Evolutionary conservation across 1,140 invertebrate species (phyloP), one percentile per base, ranked within the genome.

Genomic region (Scaptodrosophila lebanonensis): DNA sequence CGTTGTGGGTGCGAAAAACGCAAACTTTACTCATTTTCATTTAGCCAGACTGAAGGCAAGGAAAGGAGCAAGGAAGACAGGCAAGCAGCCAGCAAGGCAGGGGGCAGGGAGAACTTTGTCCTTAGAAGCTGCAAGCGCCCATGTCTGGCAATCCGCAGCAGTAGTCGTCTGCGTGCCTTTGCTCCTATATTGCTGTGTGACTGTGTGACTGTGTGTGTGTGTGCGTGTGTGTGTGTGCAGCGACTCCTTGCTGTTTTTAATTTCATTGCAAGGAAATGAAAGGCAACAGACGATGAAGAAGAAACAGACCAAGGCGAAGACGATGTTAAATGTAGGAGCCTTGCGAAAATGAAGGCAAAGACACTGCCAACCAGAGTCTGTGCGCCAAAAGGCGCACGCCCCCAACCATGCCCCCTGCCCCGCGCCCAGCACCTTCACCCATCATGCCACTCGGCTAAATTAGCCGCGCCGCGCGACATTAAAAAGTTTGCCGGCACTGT

Each of bases 161-260:
- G 18, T 35, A 25, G n/a, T n/a, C n/a, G n/a, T n/a, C n/a, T n/a
- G n/a, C n/a, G 36, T 62, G 59, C 57, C 52, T 48, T 56, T 62
- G 50, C 40, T 12, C 27, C 20, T 29, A 47, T 30, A n/a, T 38
- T 13, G 11, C 20, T 13, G 18, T 51, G 7, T 33, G 5, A 11
- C 3, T 48, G 5, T 35, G 3, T 12, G 0, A 42, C 12, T 60
- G 12, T 36, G 4, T 49, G 12, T 71, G 18, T 67, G 30, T 62
- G 52, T 60, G 58, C 22, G 9, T 57, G 64, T 60, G 56, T 60
- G 65, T 56, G 53, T 58, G 45, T 65, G 66, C 61, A 66, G 50
- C 59, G 73, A 82, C 76, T 82, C 51, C 76, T 79, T 75, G 75
- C 75, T 79, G 73, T 79, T 84, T 84, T 84, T 84, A 84, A 84